Evolutionary conservation across 1,140 invertebrate species (phyloP), one percentile per base, ranked within the genome.

Genomic region (Planococcus citri): DNA sequence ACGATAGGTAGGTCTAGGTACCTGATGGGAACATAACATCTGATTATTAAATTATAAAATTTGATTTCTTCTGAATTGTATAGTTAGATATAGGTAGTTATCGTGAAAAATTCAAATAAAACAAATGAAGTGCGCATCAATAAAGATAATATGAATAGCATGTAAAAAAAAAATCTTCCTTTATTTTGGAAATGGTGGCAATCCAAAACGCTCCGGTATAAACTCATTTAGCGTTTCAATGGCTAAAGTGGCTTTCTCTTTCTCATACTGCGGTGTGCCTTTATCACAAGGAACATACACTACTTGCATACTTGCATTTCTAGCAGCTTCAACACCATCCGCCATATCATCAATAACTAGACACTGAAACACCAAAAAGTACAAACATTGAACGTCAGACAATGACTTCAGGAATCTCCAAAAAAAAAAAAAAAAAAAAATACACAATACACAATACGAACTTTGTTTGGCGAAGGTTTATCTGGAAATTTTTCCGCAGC

Each of bases 301-400:
- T 0, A 88, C 86, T 78, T 91, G 89, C 89, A 96, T 93, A 12
- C 89, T 90, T 1, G 94, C 94, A 64, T 82, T 82, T n/a, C 85
- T 73, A 0, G 86, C 92, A n/a, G 89, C 90, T 73, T 84, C 79
- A 1, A 94, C 90, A 9, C 95, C 95, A 79, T 94, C 92, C 0
- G 89, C 87, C 0, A 94, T 89, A 80, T 97, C 94, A 80, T 97
- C 95, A 77, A 97, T 94, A 0, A 96, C 94, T 68, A 97, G 78
- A 75, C 92, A 93, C 85, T 92, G 41, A 58, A 41, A 72, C 68
- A 4, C 27, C 14, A n/a, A 29, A n/a, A 25, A 24, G 33, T 21
- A 17, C 33, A 33, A 21, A 60, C 58, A 60, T 60, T 6, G 8
- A 20, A 20, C 8, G 6, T 20, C n/a, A n/a, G n/a, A n/a, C n/a